Percentiles rank a stretch among this genome's conserved stretches.
Conservation (phyloP, 35 echinoderm and acorn worm genomes). For the Apostichopus japonicus region DNA sequence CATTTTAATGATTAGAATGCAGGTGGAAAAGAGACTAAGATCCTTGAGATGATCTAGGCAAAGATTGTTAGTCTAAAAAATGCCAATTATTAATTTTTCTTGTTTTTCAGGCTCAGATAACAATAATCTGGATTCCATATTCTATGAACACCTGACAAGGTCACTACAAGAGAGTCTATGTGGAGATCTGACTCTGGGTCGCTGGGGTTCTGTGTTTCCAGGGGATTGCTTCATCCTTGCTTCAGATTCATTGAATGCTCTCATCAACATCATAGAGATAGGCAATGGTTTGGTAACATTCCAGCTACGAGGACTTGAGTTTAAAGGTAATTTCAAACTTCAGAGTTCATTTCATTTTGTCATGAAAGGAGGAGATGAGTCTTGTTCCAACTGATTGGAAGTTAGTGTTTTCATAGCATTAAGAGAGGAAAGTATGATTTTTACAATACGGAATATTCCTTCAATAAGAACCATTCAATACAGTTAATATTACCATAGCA, state of each 20-base stretch:
- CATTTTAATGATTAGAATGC: too few species aligned
- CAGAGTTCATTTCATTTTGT: too few species aligned
- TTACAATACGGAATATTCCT: too few species aligned
- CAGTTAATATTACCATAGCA: too few species aligned
- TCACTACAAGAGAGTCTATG: constrained; percentile 95
- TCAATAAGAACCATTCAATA: too few species aligned
- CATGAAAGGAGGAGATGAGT: too few species aligned
- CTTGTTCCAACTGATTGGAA: too few species aligned
- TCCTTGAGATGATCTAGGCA: too few species aligned
- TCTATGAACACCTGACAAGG: constrained; percentile 97
- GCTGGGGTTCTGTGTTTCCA: constrained; percentile 84
- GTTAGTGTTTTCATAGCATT: too few species aligned
- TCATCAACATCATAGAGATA: constrained; percentile 95
- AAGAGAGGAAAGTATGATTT: too few species aligned
- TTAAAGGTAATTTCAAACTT: constrained; percentile 76
- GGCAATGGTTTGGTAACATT: constrained; percentile 95
- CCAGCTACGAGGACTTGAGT: constrained; percentile 93
- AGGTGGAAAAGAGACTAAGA: too few species aligned
- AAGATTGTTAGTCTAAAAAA: too few species aligned
- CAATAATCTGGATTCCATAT: constrained; percentile 98
- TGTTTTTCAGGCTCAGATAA: constrained; percentile 75
- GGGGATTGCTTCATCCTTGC: constrained; percentile 96
- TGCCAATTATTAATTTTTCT: background rate
- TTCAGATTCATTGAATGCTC: constrained; percentile 97
- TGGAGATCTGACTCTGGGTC: constrained; percentile 84